Evolutionary conservation across 2,888 invertebrate genomes (phyloP).

Genomic region (Leptinotarsa juncta): DNA sequence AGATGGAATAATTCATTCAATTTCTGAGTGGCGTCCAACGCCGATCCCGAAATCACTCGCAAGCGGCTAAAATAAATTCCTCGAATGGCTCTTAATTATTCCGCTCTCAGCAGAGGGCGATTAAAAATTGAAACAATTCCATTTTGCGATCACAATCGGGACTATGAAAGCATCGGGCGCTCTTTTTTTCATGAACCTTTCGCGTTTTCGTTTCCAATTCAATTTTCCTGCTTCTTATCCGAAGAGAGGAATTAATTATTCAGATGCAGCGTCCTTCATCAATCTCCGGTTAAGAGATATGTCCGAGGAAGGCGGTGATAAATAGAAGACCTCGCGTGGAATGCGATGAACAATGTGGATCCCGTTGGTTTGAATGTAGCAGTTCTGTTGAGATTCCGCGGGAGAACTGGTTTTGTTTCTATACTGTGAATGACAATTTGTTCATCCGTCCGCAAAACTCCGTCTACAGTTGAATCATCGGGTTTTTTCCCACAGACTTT

Average conservation of each 20-base stretch:
- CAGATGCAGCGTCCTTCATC: constrained; percentile 37
- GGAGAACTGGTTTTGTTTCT: no score
- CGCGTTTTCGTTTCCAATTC: constrained; percentile 34
- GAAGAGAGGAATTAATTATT: constrained; percentile 37
- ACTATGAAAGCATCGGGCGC: not conserved
- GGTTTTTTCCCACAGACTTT: no score
- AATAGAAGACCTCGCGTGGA: constrained; percentile 24
- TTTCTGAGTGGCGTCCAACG: no score
- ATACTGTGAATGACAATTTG: no score
- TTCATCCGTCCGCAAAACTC: no score
- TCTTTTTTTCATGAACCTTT: constrained; percentile 30
- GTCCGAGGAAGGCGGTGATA: constrained; percentile 37
- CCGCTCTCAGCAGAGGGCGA: not conserved
- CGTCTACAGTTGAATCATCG: no score
- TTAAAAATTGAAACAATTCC: constrained; percentile 9
- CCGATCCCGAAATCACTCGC: not conserved
- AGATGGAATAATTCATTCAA: no score
- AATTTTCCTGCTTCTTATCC: constrained; percentile 35
- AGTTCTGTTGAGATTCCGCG: no score
- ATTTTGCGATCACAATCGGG: not conserved
- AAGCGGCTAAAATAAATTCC: not conserved
- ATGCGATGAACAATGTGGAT: constrained; percentile 22
- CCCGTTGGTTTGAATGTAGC: not conserved
- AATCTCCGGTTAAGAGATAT: constrained; percentile 36
- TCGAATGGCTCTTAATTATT: not conserved